Evolutionary conservation across 2,113 vertebrate genomes (phyloP).

Genomic region (Proterorhinus semilunaris): DNA sequence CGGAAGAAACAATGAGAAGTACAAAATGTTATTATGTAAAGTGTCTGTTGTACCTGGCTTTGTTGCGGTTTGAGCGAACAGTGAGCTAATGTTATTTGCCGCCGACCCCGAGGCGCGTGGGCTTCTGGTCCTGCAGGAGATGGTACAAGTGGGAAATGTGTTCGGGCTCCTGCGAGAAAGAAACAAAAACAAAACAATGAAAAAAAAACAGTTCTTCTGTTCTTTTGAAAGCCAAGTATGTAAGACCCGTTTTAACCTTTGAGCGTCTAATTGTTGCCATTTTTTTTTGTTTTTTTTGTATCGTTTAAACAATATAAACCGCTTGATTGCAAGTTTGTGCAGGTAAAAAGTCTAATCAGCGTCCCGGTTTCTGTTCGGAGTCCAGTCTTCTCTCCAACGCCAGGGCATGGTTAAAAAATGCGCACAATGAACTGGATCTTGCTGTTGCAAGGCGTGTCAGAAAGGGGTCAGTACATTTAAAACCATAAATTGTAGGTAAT

Average conservation of each 20-base stretch:
- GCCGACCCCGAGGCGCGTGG: neutral
- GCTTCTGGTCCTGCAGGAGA: slow-evolving; percentile 1
- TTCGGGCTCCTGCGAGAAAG: neutral
- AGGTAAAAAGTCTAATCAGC: neutral
- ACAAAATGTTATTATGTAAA: slow-evolving; percentile 38
- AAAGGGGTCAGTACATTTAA: no score
- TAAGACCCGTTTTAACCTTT: neutral
- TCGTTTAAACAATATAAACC: no score
- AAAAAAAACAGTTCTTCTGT: neutral
- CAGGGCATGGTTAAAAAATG: no score
- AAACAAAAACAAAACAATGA: neutral
- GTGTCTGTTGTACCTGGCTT: slow-evolving; percentile 40
- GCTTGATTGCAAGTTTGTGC: neutral
- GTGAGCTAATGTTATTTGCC: neutral
- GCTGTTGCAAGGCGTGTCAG: no score
- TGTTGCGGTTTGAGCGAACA: slow-evolving; percentile 17
- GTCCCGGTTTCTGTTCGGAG: no score
- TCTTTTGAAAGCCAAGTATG: neutral
- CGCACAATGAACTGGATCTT: no score
- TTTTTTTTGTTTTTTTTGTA: no score
- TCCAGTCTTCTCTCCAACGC: no score
- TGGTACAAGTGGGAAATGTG: neutral
- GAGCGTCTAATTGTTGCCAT: neutral
- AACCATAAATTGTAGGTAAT: no score
- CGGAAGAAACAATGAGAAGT: slow-evolving; percentile 58